Evolutionary conservation across 30 jellyfish, hydroid and myxozoan species (phyloP).

Genomic region (Turritopsis rubra): DNA sequence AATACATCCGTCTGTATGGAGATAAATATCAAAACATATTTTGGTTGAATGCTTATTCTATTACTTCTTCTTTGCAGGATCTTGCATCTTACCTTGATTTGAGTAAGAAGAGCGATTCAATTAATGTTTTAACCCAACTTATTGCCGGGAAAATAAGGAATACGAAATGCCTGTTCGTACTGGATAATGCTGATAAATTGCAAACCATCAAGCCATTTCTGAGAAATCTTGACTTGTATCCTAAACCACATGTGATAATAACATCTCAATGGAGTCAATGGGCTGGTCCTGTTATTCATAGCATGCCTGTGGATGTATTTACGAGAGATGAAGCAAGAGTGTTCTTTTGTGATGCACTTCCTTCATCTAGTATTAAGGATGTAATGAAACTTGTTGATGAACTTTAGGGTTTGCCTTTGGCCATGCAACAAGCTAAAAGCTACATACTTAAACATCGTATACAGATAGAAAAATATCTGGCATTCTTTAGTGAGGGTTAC

Average conservation of each 20-base stretch:
- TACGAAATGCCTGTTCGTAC: constrained; percentile 27
- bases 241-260: constrained; percentile 22
- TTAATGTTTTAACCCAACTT: constrained; percentile 1
- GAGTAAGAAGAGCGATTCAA: background rate
- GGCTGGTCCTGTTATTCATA: constrained; percentile 21
- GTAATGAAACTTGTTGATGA: constrained; percentile 29
- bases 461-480: constrained; percentile 10
- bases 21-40: constrained; percentile 30
- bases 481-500: constrained; percentile 26
- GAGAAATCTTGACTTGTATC: background rate
- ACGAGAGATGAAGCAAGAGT: constrained; percentile 32
- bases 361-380: background rate
- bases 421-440: constrained; percentile 51
- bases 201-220: constrained; percentile 33
- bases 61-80: constrained; percentile 26
- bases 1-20: constrained; percentile 32
- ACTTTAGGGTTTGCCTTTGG: constrained; percentile 49
- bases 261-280: constrained; percentile 34
- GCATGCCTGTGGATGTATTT: constrained; percentile 26
- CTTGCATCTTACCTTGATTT: constrained; percentile 37
- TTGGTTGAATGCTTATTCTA: constrained; percentile 47
- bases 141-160: constrained; percentile 2
- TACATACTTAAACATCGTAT: constrained; percentile 27
- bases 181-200: constrained; percentile 51
- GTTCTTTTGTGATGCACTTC: background rate